Conservation (phyloP, 2,797 vertebrate species). For the Manis javanica region DNA sequence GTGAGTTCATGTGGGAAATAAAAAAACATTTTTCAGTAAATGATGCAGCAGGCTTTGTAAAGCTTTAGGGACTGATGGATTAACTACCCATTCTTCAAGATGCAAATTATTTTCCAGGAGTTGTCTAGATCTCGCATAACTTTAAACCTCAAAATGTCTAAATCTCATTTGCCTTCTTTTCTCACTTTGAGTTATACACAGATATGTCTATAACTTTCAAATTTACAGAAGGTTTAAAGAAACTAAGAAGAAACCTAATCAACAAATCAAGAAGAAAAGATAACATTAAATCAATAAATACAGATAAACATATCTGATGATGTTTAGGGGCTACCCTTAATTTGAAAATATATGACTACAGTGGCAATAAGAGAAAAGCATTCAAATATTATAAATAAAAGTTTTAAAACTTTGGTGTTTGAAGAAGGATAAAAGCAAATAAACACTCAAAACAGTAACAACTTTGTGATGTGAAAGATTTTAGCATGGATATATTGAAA, state of each 20-base stretch:
- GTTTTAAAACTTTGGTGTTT: background rate
- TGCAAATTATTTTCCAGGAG: background rate
- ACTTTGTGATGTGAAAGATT: background rate
- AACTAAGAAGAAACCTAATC: background rate
- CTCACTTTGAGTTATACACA: background rate
- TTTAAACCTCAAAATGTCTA: background rate
- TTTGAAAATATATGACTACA: background rate
- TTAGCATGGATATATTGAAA: background rate
- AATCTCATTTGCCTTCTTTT: background rate
- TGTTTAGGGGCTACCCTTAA: background rate
- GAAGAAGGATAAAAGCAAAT: background rate
- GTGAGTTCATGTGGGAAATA: background rate
- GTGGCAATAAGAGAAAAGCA: background rate
- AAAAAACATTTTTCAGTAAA: conserved; percentile 1
- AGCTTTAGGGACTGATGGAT: background rate
- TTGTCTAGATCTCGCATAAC: background rate
- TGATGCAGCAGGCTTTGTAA: background rate
- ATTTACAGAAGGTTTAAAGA: background rate
- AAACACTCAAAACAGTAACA: background rate
- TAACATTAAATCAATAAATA: background rate
- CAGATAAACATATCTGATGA: background rate
- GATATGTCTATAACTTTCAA: background rate
- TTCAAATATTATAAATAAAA: background rate
- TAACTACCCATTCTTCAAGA: background rate
- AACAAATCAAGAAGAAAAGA: background rate